Base-by-base conservation (phyloP, 2,797 vertebrate genomes). In the Decapterus maruadsi region DNA sequence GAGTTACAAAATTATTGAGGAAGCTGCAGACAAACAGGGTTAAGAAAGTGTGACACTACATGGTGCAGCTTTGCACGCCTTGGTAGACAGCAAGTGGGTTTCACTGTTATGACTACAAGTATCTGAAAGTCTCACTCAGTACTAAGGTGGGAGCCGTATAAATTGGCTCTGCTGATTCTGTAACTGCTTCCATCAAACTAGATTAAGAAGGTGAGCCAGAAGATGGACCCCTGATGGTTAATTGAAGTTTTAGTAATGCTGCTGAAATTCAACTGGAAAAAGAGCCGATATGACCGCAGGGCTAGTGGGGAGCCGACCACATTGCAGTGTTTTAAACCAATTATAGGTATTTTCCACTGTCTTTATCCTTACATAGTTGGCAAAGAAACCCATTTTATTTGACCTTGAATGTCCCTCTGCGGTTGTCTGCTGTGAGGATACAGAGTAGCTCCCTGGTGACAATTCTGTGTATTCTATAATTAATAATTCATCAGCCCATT, bases 221-320 rank as follows among this genome's bases (percentile, higher is more conserved):
- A 87, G 83, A 87, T 67, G 75, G 82, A 94, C 85, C 93, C 91
- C 90, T 90, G 89, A 92, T 83, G 86, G 82, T 94, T 95, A 95
- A 95, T 92, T 94, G 88, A 93, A 92, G 93, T 88, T 93, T 91
- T 90, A 93, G 93, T 93, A 93, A 92, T 87, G 88, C 92, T 89
- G 83, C 84, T 83, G 89, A 94, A 94, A 92, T 87, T 92, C 82
- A 77, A 83, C 74, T 77, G 78, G 85, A 86, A 90, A 88, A 89
- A 85, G 85, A 87, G 66, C 75, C 67, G 51, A 86, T 89, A 85
- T 92, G 88, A 88, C 95, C 67, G 82, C 88, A 72, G 92, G 94
- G 94, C 90, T 80, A 36, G 66, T 75, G 64, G 72, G 86, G 81
- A 87, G 81, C 86, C 84, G 81, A 86, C 77, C 86, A 85, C 86